Conservation (phyloP, 2,888 invertebrate species). For the Cephus nigrinus region DNA sequence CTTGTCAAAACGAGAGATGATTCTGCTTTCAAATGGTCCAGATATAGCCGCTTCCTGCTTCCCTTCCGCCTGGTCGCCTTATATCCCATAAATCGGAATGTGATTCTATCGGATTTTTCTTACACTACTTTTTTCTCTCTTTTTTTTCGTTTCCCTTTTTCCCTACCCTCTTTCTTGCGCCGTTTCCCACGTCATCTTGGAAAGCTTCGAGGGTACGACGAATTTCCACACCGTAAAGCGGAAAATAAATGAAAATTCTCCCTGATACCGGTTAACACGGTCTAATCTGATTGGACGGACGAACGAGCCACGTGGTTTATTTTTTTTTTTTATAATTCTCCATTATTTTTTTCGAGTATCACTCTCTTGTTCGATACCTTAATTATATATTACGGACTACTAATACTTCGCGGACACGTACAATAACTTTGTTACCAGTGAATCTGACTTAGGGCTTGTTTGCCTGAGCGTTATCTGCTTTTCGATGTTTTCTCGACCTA, state of each 20-base stretch:
- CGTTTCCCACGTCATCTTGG: not conserved
- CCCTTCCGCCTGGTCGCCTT: not conserved
- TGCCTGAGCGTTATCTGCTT: not conserved
- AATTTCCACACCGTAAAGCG: not conserved
- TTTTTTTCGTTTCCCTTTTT: not conserved
- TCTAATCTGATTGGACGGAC: not conserved
- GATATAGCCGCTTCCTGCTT: not conserved
- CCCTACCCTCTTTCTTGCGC: not conserved
- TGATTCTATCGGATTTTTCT: not conserved
- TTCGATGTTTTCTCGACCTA: conserved; percentile 1
- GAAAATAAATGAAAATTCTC: not conserved
- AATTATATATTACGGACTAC: not conserved
- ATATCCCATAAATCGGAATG: not conserved
- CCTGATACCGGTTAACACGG: not conserved
- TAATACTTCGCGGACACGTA: not conserved
- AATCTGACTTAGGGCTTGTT: not conserved
- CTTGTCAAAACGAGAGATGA: not conserved
- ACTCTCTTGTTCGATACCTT: not conserved
- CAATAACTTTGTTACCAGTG: not conserved
- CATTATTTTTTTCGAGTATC: not conserved
- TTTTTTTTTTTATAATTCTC: not conserved
- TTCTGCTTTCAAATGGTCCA: not conserved
- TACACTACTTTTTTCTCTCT: not conserved
- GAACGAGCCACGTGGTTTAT: not conserved
- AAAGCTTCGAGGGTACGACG: not conserved